These are phyloP conservation scores for Neuroscelio doddi DNA, from an alignment of 2,888 invertebrate species.

Conservation along the genomic window DNA sequence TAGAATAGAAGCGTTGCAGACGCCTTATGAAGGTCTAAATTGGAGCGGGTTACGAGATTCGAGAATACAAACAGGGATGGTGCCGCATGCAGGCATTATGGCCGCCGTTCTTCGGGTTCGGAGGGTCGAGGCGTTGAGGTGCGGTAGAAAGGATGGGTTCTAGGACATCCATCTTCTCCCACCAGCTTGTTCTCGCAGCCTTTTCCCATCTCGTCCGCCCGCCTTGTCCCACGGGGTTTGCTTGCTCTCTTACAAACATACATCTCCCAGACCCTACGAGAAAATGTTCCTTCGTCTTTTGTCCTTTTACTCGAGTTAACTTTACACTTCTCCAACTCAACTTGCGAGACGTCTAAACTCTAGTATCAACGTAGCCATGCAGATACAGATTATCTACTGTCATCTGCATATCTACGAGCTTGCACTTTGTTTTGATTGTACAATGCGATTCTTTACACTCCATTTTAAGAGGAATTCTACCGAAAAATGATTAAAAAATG, in stretches of 20 bases:
- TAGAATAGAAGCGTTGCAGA: conserved; percentile 59
- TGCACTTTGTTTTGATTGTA: no score
- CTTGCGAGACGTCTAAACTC: conserved; percentile 51
- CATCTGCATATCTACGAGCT: conserved; percentile 68
- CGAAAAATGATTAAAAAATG: no score
- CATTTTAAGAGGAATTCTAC: no score
- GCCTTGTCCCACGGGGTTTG: conserved; percentile 63
- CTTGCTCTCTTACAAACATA: conserved; percentile 55
- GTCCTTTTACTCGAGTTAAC: conserved; percentile 62
- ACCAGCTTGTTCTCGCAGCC: conserved; percentile 52
- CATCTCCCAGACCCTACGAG: conserved; percentile 55
- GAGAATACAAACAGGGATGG: conserved; percentile 55
- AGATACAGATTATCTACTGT: conserved; percentile 69
- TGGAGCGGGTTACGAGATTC: conserved; percentile 52
- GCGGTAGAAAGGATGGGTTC: conserved; percentile 64
- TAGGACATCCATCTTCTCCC: conserved; percentile 71
- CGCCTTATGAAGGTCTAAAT: conserved; percentile 69
- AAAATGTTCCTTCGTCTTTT: conserved; percentile 63
- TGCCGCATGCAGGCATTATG: conserved; percentile 69
- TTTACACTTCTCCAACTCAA: conserved; percentile 59
- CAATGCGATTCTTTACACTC: no score
- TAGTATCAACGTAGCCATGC: conserved; percentile 64
- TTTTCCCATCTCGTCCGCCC: conserved; percentile 56
- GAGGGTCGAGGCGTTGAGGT: conserved; percentile 65
- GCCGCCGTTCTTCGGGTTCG: conserved; percentile 68